Evolutionary conservation across 2,797 vertebrate species (phyloP).

Genomic region (Oryzias dopingdopingensis): DNA sequence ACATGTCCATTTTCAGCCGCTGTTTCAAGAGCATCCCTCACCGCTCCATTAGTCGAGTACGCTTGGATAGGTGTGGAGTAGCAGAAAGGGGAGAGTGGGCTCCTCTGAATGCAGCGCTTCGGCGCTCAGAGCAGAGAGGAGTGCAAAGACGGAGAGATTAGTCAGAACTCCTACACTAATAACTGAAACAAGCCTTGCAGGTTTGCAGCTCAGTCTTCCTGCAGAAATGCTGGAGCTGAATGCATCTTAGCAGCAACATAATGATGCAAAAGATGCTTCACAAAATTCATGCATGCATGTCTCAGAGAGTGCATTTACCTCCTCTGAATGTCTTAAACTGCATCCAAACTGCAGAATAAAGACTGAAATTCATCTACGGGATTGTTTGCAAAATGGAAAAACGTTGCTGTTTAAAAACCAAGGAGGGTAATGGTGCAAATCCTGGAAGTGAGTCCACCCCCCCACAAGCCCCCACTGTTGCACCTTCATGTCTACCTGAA

Average conservation of each 20-base stretch:
- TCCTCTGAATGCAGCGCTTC: constrained; percentile 56
- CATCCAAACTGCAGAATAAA: constrained; percentile 59
- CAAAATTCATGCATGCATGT: not conserved
- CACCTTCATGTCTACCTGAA: no score
- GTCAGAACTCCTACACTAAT: constrained; percentile 63
- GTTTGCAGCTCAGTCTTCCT: constrained; percentile 31
- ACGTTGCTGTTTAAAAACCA: constrained; percentile 7
- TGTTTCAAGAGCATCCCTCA: constrained; percentile 66
- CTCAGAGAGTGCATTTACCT: constrained; percentile 37
- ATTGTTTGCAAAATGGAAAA: constrained; percentile 19
- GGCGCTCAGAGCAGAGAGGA: constrained; percentile 38
- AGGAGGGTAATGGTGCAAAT: constrained; percentile 62
- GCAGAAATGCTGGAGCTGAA: not conserved
- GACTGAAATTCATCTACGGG: constrained; percentile 52
- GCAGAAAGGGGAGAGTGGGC: constrained; percentile 44
- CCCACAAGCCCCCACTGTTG: no score
- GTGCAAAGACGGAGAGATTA: constrained; percentile 55
- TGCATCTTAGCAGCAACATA: no score
- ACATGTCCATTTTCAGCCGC: constrained; percentile 66
- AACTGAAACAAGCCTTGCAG: constrained; percentile 34
- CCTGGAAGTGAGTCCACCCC: not conserved
- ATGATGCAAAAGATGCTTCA: no score
- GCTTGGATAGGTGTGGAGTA: constrained; percentile 46
- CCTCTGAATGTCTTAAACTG: constrained; percentile 36
- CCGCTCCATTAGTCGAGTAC: constrained; percentile 68